Evolutionary conservation across 2,113 vertebrate genomes (phyloP).

Genomic region (Nansenia antarctica): DNA sequence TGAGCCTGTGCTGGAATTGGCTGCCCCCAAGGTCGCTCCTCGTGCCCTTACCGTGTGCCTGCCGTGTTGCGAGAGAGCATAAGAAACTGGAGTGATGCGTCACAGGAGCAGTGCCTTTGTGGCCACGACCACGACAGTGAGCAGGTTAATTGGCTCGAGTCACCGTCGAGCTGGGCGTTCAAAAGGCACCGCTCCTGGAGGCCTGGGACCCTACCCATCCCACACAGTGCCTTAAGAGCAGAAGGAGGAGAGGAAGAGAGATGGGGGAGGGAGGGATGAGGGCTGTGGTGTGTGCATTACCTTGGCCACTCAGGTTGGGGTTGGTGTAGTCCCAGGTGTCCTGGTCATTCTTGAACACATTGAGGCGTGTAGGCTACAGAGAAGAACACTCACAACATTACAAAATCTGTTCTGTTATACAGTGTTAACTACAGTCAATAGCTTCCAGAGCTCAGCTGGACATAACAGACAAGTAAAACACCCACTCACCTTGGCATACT

Average conservation of each 20-base stretch:
- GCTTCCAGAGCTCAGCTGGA: background rate
- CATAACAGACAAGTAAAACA: background rate
- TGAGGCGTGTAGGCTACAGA: conserved; percentile 88
- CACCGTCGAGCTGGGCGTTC: conserved; percentile 30
- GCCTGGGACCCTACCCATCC: conserved; percentile 52
- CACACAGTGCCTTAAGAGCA: conserved; percentile 79
- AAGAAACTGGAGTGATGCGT: conserved; percentile 52
- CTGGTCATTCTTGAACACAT: conserved; percentile 97
- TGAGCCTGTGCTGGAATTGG: conserved; percentile 32
- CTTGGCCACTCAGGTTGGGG: conserved; percentile 92
- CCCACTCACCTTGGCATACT: conserved; percentile 89
- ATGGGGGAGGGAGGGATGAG: conserved; percentile 8
- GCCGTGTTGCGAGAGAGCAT: conserved; percentile 58
- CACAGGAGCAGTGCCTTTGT: conserved; percentile 56
- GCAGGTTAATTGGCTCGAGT: background rate
- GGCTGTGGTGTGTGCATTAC: conserved; percentile 70
- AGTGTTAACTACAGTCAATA: background rate
- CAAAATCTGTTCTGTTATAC: background rate
- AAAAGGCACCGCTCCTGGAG: conserved; percentile 57
- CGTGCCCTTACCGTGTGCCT: conserved; percentile 68
- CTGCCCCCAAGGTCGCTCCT: conserved; percentile 66
- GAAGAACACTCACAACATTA: conserved; percentile 6
- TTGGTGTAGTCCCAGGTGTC: conserved; percentile 99
- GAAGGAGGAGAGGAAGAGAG: conserved; percentile 50
- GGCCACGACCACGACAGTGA: conserved; percentile 5